Evolutionary conservation across 2,797 vertebrate species (phyloP).

Genomic region (Siniperca undulata): DNA sequence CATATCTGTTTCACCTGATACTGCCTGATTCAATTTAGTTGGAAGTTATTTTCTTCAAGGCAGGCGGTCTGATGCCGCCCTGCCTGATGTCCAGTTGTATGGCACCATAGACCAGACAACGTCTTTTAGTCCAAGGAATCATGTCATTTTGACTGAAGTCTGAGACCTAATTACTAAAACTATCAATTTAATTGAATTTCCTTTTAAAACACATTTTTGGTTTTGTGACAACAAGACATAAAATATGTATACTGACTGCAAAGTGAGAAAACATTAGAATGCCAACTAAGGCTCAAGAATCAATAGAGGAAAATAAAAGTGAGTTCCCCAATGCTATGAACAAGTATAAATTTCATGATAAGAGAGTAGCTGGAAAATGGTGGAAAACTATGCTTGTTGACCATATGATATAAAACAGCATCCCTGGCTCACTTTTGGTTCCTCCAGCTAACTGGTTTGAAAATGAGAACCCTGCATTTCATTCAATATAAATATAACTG

Average conservation of each 20-base stretch:
- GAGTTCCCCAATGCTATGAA: conserved; percentile 1
- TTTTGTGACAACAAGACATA: not conserved
- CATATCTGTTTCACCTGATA: conserved; percentile 26
- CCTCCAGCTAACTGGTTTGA: conserved; percentile 30
- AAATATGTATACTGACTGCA: not conserved
- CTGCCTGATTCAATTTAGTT: conserved; percentile 20
- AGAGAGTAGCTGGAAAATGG: conserved; percentile 27
- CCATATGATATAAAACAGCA: conserved; percentile 19
- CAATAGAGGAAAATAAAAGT: not conserved
- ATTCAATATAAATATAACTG: conserved; percentile 22
- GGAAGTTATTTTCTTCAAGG: conserved; percentile 17
- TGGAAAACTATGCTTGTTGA: conserved; percentile 23
- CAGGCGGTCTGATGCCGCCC: not conserved
- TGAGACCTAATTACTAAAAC: not conserved
- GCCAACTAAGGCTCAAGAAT: not conserved
- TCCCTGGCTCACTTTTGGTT: not conserved
- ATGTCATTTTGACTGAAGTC: not conserved
- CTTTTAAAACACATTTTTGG: not conserved
- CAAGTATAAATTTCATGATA: conserved; percentile 30
- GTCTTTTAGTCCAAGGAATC: not conserved
- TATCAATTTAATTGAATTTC: not conserved
- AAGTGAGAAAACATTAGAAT: not conserved
- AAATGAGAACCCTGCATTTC: conserved; percentile 16
- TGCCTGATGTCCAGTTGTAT: not conserved
- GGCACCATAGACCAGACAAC: conserved; percentile 14